These are phyloP conservation scores for Dreissena polymorpha DNA, from an alignment of 1,140 invertebrate genomes.

Conservation along the genomic window DNA sequence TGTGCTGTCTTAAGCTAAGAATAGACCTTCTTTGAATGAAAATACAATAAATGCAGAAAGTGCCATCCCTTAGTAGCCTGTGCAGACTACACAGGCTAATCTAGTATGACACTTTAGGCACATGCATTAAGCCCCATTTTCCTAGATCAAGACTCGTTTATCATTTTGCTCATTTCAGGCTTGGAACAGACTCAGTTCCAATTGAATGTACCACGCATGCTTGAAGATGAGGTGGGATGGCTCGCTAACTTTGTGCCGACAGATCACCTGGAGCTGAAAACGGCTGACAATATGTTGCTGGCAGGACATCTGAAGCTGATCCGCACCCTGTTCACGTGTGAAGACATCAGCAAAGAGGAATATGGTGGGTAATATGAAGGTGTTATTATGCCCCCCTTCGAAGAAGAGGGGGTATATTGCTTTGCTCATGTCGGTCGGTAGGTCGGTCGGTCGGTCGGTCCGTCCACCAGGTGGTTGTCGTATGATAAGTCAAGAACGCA, in stretches of 20 bases:
- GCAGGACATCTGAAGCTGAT: constrained; percentile 81
- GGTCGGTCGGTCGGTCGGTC: too few relatives aligned
- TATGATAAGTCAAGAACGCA: too few relatives aligned
- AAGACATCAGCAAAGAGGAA: constrained; percentile 78
- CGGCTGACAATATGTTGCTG: constrained; percentile 80
- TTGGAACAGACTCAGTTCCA: constrained; percentile 77
- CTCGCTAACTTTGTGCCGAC: constrained; percentile 80
- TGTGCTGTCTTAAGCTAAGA: neutral
- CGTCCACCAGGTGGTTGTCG: too few relatives aligned
- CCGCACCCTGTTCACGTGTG: constrained; percentile 80
- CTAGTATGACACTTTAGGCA: neutral
- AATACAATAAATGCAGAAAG: neutral
- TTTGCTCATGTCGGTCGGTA: too few relatives aligned
- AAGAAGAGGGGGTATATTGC: too few relatives aligned
- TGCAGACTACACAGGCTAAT: too few relatives aligned
- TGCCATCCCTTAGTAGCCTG: neutral
- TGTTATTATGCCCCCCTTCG: too few relatives aligned
- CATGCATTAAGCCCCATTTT: neutral
- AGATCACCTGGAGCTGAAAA: constrained; percentile 69
- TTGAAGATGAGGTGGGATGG: constrained; percentile 82
- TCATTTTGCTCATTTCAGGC: constrained; percentile 59
- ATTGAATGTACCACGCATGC: constrained; percentile 78
- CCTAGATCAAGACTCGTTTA: neutral
- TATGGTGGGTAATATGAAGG: constrained; percentile 70
- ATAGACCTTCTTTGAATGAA: neutral